Evolutionary conservation across 1,140 invertebrate species (phyloP).

Genomic region (Hermetia illucens): DNA sequence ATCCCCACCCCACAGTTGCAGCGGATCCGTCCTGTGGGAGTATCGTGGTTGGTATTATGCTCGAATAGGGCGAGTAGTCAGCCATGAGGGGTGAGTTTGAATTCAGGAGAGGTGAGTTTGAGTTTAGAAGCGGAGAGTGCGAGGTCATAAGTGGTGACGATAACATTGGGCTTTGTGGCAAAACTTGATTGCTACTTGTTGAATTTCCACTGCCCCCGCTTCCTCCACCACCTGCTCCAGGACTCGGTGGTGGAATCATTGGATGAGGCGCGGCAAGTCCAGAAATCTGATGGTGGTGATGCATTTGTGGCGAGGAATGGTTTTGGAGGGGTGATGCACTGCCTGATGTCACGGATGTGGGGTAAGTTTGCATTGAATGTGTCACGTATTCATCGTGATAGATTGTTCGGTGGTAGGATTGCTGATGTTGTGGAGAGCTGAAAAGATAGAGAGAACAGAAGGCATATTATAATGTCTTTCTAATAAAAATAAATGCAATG

Average conservation of each 20-base stretch:
- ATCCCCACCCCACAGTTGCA: constrained; percentile 28
- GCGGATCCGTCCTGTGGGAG: constrained; percentile 12
- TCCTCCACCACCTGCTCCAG: too few species aligned
- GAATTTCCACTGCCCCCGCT: too few species aligned
- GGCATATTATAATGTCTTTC: too few species aligned
- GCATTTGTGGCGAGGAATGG: background rate
- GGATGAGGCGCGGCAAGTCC: background rate
- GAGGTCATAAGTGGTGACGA: constrained; percentile 11
- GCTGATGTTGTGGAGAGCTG: background rate
- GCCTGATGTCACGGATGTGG: background rate
- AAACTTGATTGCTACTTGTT: too few species aligned
- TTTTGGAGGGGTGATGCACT: background rate
- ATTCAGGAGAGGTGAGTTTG: constrained; percentile 19
- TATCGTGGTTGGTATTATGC: constrained; percentile 15
- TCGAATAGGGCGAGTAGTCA: constrained; percentile 27
- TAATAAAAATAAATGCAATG: too few species aligned
- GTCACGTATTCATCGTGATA: background rate
- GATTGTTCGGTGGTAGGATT: background rate
- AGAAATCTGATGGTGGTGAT: background rate
- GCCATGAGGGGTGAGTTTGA: constrained; percentile 19
- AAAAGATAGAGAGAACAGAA: background rate
- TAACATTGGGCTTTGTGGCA: constrained; percentile 5
- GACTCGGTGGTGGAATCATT: background rate
- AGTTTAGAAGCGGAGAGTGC: constrained; percentile 17
- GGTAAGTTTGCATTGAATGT: background rate